Conservation (phyloP, 64 coral and sea anemone genomes). For the Platygyra sinensis region DNA sequence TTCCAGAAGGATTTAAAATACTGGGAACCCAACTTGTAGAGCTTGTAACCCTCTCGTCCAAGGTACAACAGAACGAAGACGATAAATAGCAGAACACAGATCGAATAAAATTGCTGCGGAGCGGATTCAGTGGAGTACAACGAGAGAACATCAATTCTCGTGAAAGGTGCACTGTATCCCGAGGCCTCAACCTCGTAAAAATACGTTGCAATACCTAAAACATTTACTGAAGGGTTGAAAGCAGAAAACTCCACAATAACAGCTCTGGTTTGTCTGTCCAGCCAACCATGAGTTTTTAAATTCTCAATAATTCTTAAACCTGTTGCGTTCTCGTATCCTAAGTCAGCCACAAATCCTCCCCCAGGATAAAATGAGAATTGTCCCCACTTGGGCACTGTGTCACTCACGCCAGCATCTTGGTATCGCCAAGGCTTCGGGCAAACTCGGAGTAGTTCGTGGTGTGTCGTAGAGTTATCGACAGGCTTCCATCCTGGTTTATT, state of each 20-base stretch:
- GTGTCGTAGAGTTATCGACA: not conserved
- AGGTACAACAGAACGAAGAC: conserved; percentile 52
- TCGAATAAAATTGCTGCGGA: conserved; percentile 39
- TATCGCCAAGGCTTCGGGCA: conserved; percentile 77
- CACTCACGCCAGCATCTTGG: not conserved
- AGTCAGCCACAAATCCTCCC: conserved; percentile 61
- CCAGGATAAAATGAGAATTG: conserved; percentile 45
- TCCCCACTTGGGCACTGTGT: conserved; percentile 55
- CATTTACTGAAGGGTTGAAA: conserved; percentile 53
- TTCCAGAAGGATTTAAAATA: conserved; percentile 44
- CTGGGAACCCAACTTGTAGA: not conserved
- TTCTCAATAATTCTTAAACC: conserved; percentile 36
- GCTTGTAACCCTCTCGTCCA: conserved; percentile 49
- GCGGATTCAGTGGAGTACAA: conserved; percentile 45
- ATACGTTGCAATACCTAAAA: conserved; percentile 39
- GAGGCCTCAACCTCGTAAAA: conserved; percentile 47
- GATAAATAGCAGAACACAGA: conserved; percentile 65
- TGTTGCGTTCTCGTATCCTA: too few species aligned
- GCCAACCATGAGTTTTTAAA: conserved; percentile 37
- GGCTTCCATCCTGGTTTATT: conserved; percentile 58
- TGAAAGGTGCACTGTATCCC: conserved; percentile 46
- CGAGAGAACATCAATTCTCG: conserved; percentile 24
- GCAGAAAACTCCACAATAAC: conserved; percentile 51
- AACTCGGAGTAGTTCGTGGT: conserved; percentile 44
- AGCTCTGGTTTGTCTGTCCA: conserved; percentile 53